A percentile compares a stretch with the other conserved stretches of the same genome.
Evolutionary conservation across 2,797 vertebrate genomes (phyloP).

Genomic region (Apogon hyalosoma): DNA sequence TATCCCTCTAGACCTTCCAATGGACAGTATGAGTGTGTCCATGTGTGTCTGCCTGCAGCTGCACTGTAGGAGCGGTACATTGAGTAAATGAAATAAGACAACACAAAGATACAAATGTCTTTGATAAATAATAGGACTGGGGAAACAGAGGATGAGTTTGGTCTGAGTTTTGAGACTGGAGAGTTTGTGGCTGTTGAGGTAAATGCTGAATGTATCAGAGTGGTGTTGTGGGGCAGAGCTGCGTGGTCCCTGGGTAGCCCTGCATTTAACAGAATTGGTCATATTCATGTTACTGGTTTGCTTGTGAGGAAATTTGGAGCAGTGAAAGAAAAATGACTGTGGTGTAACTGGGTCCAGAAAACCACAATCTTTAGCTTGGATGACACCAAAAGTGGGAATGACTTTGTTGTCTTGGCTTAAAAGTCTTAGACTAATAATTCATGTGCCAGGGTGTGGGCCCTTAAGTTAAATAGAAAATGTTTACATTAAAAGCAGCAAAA

Average conservation of each 20-base stretch:
- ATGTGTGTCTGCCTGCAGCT: neutral
- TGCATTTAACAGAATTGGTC: neutral
- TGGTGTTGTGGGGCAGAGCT: neutral
- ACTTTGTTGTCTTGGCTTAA: neutral
- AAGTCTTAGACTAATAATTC: neutral
- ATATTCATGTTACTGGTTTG: neutral
- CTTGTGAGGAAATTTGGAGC: neutral
- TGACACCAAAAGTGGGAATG: neutral
- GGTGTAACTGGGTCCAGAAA: neutral
- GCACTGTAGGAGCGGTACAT: conserved; percentile 16
- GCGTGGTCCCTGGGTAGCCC: neutral
- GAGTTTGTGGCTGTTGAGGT: neutral
- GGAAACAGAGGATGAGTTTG: neutral
- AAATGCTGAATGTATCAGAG: neutral
- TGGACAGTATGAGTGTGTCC: conserved; percentile 25
- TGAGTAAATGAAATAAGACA: conserved; percentile 7
- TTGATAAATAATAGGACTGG: neutral
- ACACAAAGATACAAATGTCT: neutral
- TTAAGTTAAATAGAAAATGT: no score
- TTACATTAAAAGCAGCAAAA: no score
- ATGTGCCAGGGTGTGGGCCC: no score
- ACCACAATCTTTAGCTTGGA: neutral
- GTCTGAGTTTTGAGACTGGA: neutral
- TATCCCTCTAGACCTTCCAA: conserved; percentile 69
- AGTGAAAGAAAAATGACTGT: neutral